phyloP scores from a whole-genome alignment of 2,113 vertebrate genomes.

The Sinocyclocheilus anshuiensis region DNA sequence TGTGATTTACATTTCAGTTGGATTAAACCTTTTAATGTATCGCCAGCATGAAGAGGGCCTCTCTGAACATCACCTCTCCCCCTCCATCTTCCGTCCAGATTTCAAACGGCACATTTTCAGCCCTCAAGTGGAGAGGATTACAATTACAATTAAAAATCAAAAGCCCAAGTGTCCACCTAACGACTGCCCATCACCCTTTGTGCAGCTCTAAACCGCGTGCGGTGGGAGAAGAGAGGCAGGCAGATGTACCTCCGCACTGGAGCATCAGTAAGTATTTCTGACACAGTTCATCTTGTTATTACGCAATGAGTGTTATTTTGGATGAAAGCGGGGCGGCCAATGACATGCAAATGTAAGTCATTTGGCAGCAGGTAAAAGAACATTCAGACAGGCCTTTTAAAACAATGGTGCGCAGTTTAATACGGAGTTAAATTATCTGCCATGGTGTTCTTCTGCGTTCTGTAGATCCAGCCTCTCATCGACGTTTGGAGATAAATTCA shows the following conservation, averaged over 20 bases:
- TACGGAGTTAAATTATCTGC: constrained; percentile 22
- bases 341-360: constrained; percentile 75
- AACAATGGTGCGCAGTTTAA: constrained; percentile 46
- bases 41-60: constrained; percentile 76
- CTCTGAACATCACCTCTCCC: constrained; percentile 61
- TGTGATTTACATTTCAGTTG: constrained; percentile 95
- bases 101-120: constrained; percentile 84
- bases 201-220: constrained; percentile 59
- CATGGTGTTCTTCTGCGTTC: constrained; percentile 27
- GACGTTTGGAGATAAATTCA: not conserved
- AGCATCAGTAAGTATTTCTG: constrained; percentile 70
- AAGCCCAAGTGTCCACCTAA: constrained; percentile 80
- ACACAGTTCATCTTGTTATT: constrained; percentile 69
- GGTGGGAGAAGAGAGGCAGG: constrained; percentile 65
- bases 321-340: constrained; percentile 68
- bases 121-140: constrained; percentile 85
- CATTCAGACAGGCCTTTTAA: constrained; percentile 42
- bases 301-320: constrained; percentile 79
- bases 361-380: constrained; percentile 73
- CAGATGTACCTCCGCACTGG: constrained; percentile 68
- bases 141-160: constrained; percentile 92
- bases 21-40: constrained; percentile 90
- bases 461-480: constrained; percentile 11
- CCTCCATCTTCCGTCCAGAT: constrained; percentile 62
- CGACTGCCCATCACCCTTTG: constrained; percentile 58